Evolutionary conservation across 2,113 vertebrate species (phyloP).

Genomic region (Numida meleagris): DNA sequence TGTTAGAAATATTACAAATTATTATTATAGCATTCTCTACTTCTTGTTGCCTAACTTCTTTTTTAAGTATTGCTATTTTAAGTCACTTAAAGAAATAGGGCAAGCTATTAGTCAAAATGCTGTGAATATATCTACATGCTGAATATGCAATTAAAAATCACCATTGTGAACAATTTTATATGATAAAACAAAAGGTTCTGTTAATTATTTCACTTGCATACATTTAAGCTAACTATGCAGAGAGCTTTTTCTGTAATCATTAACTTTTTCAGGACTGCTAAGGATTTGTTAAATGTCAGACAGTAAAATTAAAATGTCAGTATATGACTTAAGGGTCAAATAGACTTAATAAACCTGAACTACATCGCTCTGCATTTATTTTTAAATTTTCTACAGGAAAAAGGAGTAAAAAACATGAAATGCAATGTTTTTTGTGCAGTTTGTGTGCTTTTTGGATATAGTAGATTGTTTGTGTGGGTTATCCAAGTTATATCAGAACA

Average conservation of each 20-base stretch:
- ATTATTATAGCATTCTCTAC: constrained; percentile 8
- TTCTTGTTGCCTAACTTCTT: constrained; percentile 1
- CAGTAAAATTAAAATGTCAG: constrained; percentile 78
- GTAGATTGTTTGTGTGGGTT: neutral
- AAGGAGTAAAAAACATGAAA: neutral
- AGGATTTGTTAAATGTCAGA: constrained; percentile 78
- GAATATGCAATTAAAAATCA: constrained; percentile 57
- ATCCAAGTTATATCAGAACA: neutral
- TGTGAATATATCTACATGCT: constrained; percentile 16
- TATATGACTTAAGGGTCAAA: constrained; percentile 67
- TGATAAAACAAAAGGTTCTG: neutral
- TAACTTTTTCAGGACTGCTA: constrained; percentile 54
- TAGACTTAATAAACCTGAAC: constrained; percentile 66
- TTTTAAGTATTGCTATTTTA: constrained; percentile 8
- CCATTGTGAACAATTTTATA: neutral
- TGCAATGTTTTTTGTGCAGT: neutral
- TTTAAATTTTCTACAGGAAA: constrained; percentile 27
- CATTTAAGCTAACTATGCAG: constrained; percentile 26
- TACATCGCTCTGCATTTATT: constrained; percentile 48
- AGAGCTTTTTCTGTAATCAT: constrained; percentile 35
- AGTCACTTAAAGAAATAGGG: constrained; percentile 12
- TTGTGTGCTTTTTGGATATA: neutral
- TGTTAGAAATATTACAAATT: constrained; percentile 6
- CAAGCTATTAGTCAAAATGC: constrained; percentile 26
- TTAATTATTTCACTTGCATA: constrained; percentile 43